phyloP scores from a whole-genome alignment of 2,113 vertebrate genomes.

The Pollachius pollachius region DNA sequence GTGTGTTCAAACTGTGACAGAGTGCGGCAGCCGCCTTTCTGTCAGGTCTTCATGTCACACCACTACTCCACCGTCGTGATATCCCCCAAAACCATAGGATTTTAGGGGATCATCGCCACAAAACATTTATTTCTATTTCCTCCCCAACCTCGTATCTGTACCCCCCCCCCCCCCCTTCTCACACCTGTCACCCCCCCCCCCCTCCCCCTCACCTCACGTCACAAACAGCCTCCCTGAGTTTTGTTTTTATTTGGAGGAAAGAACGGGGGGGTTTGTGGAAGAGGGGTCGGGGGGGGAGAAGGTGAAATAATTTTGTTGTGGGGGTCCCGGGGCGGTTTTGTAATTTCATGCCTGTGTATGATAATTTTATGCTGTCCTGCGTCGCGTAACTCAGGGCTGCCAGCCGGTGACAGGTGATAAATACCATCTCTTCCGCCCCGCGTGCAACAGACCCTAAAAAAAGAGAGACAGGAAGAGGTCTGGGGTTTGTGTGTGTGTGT shows the following conservation, averaged over 20 bases:
- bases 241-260: constrained; percentile 10
- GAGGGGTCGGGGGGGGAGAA: constrained; percentile 28
- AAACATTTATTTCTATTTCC: constrained; percentile 9
- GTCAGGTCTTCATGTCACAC: no score
- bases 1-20: no score
- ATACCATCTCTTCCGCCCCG: constrained; percentile 96
- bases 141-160: constrained; percentile 42
- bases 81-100: no score
- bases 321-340: constrained; percentile 97
- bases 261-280: neutral
- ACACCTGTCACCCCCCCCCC: constrained; percentile 17
- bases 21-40: no score
- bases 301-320: constrained; percentile 99
- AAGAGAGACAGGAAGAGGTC: constrained; percentile 47
- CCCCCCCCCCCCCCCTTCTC: constrained; percentile 31
- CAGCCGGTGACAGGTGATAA: constrained; percentile 99
- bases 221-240: constrained; percentile 61
- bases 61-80: no score
- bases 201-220: constrained; percentile 57
- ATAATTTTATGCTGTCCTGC: constrained; percentile 99
- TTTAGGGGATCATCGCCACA: no score
- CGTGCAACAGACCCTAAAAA: constrained; percentile 81
- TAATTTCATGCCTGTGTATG: constrained; percentile 99
- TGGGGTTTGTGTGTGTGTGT: constrained; percentile 48
- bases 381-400: constrained; percentile 99